Evolutionary conservation across 2,113 vertebrate species (phyloP), one percentile per base, ranked within the genome.

Genomic region (Lamprologus tigripictilis): DNA sequence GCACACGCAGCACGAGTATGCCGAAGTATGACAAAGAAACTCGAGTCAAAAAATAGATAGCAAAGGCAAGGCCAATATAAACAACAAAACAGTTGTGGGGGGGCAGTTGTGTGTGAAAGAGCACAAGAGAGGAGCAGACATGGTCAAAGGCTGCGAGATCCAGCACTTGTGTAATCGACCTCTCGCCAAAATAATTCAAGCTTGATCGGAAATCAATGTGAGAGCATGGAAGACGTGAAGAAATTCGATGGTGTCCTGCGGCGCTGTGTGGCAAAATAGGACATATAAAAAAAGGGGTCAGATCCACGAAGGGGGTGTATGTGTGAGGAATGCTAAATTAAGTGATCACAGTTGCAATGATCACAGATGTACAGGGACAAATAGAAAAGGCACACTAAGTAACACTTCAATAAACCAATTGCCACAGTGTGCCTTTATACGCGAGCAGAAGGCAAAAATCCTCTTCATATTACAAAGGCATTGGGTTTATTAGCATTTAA

Each of bases 131-230:
- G 58, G 23, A 76, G 76, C 87, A 81, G 83, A 86, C 12, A 10
- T 58, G 85, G 91, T 79, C 83, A 90, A 86, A 89, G 81, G 87
- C 31, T 71, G 85, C 3, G 61, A 89, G 86, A 92, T 78, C 86
- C 86, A 81, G 81, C 45, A 91, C 87, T 93, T 86, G 88, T 90
- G 86, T 90, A 91, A 95, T 91, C 61, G 71, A 89, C 90, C 88
- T 26, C 37, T 17, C 14, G 85, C 89, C 92, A 93, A 93, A 94
- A 91, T 90, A 92, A 88, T 94, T 93, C 91, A 92, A 92, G 85
- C 55, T 63, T 85, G 87, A 93, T 94, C 49, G 81, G 92, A 94
- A 95, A 95, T 94, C 93, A 88, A 94, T 95, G 87, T 3, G 31
- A 81, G 78, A 85, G 89, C 78, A 84, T 58, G 79, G 87, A 84